These are phyloP conservation scores for Phataginus tetradactyla DNA, from an alignment of 2,797 vertebrate species.

Conservation along the genomic window DNA sequence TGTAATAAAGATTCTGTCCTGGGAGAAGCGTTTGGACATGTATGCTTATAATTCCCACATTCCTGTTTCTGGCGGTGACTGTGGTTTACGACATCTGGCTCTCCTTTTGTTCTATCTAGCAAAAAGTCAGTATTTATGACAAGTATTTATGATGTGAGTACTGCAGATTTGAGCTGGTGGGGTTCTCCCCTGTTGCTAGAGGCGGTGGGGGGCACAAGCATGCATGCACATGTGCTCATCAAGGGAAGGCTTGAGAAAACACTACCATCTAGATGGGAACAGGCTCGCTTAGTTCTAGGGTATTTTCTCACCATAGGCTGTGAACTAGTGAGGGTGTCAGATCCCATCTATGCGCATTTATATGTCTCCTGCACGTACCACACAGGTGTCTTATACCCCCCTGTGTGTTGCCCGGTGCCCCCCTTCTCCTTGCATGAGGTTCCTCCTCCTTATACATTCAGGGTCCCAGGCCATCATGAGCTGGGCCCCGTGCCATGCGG, in stretches of 20 bases:
- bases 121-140: not conserved
- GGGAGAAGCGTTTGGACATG: conserved; percentile 55
- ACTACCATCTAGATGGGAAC: not conserved
- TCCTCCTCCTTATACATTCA: not conserved
- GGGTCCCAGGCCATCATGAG: not conserved
- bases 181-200: not conserved
- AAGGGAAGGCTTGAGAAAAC: not conserved
- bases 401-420: not conserved
- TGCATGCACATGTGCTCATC: not conserved
- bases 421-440: not conserved
- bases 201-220: not conserved
- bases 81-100: conserved; percentile 30
- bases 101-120: conserved; percentile 56
- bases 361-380: not conserved
- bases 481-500: not conserved
- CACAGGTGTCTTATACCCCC: not conserved
- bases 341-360: not conserved
- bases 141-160: not conserved
- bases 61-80: conserved; percentile 46
- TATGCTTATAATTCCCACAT: conserved; percentile 35
- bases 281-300: not conserved
- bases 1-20: conserved; percentile 48
- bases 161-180: not conserved
- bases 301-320: not conserved
- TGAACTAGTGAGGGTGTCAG: not conserved